Conservation (phyloP, 2,797 vertebrate species). For the Astyanax mexicanus region DNA sequence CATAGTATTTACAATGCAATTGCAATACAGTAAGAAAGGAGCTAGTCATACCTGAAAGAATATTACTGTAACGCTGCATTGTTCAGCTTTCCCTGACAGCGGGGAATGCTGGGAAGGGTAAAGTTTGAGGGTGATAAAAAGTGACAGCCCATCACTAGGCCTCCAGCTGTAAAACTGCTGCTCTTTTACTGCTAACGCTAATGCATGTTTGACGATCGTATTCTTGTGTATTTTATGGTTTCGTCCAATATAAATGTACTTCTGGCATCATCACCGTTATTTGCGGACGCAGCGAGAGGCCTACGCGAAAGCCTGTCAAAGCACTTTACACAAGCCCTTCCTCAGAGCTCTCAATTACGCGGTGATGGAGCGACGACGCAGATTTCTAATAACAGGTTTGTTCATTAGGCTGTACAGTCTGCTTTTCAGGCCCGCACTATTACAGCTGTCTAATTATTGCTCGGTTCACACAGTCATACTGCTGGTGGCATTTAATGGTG, state of each 20-base stretch:
- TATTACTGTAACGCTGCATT: no score
- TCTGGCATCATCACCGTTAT: not conserved
- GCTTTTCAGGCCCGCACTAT: slow-evolving; percentile 8
- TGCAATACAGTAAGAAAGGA: no score
- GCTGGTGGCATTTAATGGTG: slow-evolving; percentile 44
- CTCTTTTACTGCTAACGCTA: slow-evolving; percentile 11
- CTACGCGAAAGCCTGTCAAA: not conserved
- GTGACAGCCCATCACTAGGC: not conserved
- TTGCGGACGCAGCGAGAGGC: not conserved
- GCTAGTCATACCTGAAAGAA: no score
- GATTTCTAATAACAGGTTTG: not conserved
- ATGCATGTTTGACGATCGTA: slow-evolving; percentile 6
- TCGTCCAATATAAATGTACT: not conserved
- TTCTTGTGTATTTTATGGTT: not conserved
- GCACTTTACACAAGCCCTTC: not conserved
- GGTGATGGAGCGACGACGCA: not conserved
- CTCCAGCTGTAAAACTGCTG: slow-evolving; percentile 1
- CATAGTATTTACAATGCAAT: no score
- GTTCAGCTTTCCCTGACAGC: no score
- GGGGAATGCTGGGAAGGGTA: no score
- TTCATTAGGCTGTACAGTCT: not conserved
- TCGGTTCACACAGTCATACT: slow-evolving; percentile 31
- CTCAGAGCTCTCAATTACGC: not conserved
- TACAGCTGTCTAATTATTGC: slow-evolving; percentile 35
- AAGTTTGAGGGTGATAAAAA: no score